Base-by-base conservation (phyloP, 2,113 vertebrate genomes). In the Prunella himalayana region DNA sequence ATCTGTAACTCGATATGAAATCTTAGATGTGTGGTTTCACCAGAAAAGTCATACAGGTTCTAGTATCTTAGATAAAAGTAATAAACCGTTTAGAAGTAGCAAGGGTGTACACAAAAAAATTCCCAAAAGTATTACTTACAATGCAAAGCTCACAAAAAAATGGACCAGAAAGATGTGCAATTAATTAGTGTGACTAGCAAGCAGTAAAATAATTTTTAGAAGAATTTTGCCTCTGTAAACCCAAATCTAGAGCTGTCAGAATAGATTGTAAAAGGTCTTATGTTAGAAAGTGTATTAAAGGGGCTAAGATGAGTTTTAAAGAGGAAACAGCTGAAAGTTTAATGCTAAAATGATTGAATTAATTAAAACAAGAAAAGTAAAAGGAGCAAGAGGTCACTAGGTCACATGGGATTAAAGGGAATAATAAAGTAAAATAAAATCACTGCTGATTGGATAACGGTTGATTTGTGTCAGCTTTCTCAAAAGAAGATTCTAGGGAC, bases 361-460 rank as follows among this genome's bases (percentile, higher is more conserved):
- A 82, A 71, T 25, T 76, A 77, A 72, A 94, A 35, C 20, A 88
- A 82, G 41, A 69, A 79, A 90, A 47, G 35, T 60, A 80, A 72
- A 90, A 83, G 70, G 75, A 79, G 18, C 15, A 68, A 79, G n/a
- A 51, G 66, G 59, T 91, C 70, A 68, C 17, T 37, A 72, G 50
- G 33, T 86, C 71, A 88, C 57, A 57, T 2, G 10, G 51, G 33
- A 86, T 86, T 78, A 92, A 81, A 83, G 33, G 18, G 24, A 88
- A 84, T 86, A 88, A 86, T 66, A 82, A 94, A 75, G 47, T 45
- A 85, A 91, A 89, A 31, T 30, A 88, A 91, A 95, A 73, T 42
- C 42, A 84, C 54, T 88, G 53, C 31, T 82, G 53, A 45, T 47
- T 30, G 22, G 33, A 41, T 41, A 77, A 82, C 80, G 7, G 80